A percentile compares a stretch with the other conserved stretches of the same genome.
These are phyloP conservation scores for Trichomalopsis sarcophagae DNA, from an alignment of 1,140 invertebrate genomes.

Conservation along the genomic window DNA sequence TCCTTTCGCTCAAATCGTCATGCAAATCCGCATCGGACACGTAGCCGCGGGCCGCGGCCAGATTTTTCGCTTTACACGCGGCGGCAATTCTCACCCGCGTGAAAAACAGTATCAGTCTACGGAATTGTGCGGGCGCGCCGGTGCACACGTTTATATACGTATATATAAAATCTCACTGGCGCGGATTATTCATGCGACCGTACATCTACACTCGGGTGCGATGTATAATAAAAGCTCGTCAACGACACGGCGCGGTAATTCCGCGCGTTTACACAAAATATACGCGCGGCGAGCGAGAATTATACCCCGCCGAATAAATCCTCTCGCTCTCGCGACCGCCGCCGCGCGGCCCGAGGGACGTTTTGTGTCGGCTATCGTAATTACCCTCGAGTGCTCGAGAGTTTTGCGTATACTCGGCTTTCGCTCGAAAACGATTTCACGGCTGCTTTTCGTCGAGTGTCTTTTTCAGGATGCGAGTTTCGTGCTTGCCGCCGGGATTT, in stretches of 20 bases:
- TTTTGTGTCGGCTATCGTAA: slow-evolving; percentile 7
- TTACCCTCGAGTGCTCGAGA: not conserved
- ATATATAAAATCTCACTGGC: not conserved
- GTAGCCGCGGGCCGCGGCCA: not conserved
- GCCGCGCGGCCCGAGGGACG: not conserved
- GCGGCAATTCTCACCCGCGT: slow-evolving; percentile 13
- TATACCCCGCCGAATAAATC: slow-evolving; percentile 22
- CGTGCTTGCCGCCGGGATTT: not conserved
- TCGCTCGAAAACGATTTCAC: not conserved
- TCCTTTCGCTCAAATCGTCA: not conserved
- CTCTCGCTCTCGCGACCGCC: not conserved
- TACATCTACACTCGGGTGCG: not conserved
- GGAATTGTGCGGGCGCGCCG: not conserved
- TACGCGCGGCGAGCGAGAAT: not conserved
- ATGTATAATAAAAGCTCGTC: slow-evolving; percentile 36
- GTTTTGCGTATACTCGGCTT: not conserved
- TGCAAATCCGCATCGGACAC: not conserved
- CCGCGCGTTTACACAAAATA: slow-evolving; percentile 22
- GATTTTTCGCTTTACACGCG: slow-evolving; percentile 25
- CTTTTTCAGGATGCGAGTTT: not conserved
- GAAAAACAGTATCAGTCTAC: not conserved
- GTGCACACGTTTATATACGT: not conserved
- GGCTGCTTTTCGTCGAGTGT: slow-evolving; percentile 5
- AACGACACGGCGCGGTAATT: not conserved
- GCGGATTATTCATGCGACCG: slow-evolving; percentile 35